phyloP scores from a whole-genome alignment of 2,888 invertebrate genomes.

The Candidula unifasciata region DNA sequence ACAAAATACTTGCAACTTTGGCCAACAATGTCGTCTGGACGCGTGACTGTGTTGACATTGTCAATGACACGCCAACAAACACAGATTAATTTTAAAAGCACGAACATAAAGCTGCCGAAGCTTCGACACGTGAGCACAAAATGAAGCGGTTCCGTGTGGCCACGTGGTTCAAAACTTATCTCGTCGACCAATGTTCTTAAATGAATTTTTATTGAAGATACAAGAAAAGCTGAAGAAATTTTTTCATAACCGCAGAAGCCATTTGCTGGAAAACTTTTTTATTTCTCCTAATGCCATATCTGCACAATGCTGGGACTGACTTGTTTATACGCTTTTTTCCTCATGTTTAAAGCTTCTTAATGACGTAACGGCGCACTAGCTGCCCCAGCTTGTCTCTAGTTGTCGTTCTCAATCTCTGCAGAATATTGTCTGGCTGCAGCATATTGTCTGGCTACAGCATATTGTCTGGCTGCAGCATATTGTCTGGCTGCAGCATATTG shows the following conservation, averaged over 20 bases:
- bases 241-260: not conserved
- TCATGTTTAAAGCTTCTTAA: too few species aligned
- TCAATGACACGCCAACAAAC: not conserved
- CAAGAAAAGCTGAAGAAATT: not conserved
- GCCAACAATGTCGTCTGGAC: conserved; percentile 6
- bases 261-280: not conserved
- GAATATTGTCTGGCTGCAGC: too few species aligned
- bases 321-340: too few species aligned
- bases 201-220: not conserved
- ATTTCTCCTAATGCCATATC: too few species aligned
- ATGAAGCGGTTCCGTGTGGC: too few species aligned
- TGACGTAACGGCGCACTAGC: too few species aligned
- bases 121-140: not conserved
- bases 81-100: not conserved
- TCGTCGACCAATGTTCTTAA: not conserved
- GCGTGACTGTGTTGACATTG: conserved; percentile 1
- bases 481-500: too few species aligned
- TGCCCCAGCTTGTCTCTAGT: too few species aligned
- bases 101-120: not conserved
- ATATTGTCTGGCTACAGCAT: too few species aligned
- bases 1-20: not conserved
- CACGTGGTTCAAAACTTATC: not conserved
- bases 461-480: too few species aligned
- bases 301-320: too few species aligned
- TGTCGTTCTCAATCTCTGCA: too few species aligned